A percentile compares a stretch with the other conserved stretches of the same genome.
These are phyloP conservation scores for Vidua macroura DNA, from an alignment of 2,113 vertebrate species.

Conservation along the genomic window DNA sequence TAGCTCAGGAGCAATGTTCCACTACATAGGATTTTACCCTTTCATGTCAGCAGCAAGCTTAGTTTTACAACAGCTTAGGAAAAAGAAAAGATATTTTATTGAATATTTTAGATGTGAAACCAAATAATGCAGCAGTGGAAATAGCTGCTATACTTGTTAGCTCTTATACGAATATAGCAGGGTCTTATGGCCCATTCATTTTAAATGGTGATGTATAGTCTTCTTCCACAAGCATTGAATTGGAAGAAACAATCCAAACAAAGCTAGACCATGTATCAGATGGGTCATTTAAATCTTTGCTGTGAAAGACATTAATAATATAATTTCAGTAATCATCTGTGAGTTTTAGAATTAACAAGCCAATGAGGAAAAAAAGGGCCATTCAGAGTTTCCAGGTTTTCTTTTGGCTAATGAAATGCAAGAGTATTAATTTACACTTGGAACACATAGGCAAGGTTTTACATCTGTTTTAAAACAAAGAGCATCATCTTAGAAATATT, in stretches of 20 bases:
- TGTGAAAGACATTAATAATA: not conserved
- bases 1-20: not conserved
- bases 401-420: not conserved
- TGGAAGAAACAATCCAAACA: not conserved
- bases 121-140: not conserved
- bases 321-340: not conserved
- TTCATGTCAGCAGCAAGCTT: not conserved
- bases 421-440: not conserved
- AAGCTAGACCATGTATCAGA: not conserved
- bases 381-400: not conserved
- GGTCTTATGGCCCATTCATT: not conserved
- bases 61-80: not conserved
- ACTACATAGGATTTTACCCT: not conserved
- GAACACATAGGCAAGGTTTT: not conserved
- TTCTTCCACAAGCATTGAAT: not conserved
- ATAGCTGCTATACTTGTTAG: not conserved
- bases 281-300: not conserved
- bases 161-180: not conserved
- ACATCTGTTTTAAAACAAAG: not conserved
- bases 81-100: not conserved
- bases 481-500: not conserved
- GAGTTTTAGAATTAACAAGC: not conserved
- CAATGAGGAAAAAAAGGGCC: not conserved
- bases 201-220: not conserved
- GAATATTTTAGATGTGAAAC: not conserved